Evolutionary conservation across 2,797 vertebrate genomes (phyloP).

Genomic region (Lepus oiostolus): DNA sequence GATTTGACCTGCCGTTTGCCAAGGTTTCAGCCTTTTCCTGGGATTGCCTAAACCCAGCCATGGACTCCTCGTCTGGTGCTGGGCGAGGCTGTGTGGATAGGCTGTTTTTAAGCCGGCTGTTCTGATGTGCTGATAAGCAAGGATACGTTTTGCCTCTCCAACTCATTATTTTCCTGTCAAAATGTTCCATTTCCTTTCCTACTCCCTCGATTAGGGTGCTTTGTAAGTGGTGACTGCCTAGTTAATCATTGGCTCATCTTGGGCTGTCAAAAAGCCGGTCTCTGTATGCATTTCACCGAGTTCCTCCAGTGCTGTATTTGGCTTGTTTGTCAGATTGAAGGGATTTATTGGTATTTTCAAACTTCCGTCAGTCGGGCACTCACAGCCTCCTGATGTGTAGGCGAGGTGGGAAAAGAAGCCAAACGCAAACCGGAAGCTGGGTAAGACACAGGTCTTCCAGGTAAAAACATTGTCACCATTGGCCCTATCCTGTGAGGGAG

Average conservation of each 20-base stretch:
- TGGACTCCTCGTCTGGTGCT: rapidly evolving
- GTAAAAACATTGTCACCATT: rapidly evolving
- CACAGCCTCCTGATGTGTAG: not conserved
- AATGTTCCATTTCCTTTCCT: constrained; percentile 64
- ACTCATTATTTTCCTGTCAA: constrained; percentile 62
- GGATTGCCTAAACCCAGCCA: rapidly evolving
- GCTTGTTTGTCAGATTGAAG: not conserved
- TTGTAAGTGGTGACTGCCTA: not conserved
- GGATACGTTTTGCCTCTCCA: rapidly evolving
- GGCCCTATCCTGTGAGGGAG: rapidly evolving
- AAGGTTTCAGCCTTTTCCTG: not conserved
- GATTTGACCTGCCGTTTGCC: not conserved
- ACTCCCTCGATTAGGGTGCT: constrained; percentile 25
- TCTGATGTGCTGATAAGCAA: rapidly evolving
- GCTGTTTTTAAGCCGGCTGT: not conserved
- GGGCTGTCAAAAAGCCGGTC: constrained; percentile 52
- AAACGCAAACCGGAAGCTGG: not conserved
- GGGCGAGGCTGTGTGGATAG: rapidly evolving
- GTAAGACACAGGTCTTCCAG: rapidly evolving
- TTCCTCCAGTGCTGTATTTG: not conserved
- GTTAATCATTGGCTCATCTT: constrained; percentile 4
- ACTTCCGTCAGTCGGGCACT: rapidly evolving
- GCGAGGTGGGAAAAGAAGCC: not conserved
- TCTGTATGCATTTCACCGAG: not conserved
- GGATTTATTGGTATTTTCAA: not conserved